These are phyloP conservation scores for Brachionus plicatilis DNA, from an alignment of 1,140 invertebrate genomes.

Conservation along the genomic window DNA sequence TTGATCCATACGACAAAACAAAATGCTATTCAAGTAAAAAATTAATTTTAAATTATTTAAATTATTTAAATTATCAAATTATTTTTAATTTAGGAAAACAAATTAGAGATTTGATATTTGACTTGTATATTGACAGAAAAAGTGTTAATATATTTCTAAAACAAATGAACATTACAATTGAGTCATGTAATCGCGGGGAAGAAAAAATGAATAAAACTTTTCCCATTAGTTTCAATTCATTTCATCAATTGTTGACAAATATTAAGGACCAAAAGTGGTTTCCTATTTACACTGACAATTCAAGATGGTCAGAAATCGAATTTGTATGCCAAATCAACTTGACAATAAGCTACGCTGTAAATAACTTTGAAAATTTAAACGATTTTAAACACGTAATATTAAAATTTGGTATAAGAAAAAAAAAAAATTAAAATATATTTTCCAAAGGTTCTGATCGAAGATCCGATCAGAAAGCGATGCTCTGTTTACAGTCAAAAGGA, in stretches of 20 bases:
- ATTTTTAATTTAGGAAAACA: background rate
- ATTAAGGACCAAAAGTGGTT: background rate
- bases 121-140: background rate
- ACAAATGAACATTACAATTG: background rate
- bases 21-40: conserved; percentile 9
- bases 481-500: background rate
- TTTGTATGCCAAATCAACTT: conserved; percentile 20
- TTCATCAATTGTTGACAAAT: background rate
- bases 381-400: conserved; percentile 12
- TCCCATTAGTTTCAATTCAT: background rate
- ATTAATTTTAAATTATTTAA: background rate
- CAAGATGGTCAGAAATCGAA: background rate
- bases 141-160: background rate
- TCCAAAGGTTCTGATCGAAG: background rate
- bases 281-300: conserved; percentile 19
- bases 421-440: background rate
- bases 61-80: background rate
- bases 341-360: background rate
- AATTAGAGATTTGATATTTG: conserved; percentile 3
- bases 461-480: background rate
- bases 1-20: background rate
- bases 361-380: background rate
- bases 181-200: background rate
- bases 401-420: background rate
- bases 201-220: background rate